Evolutionary conservation across 2,888 invertebrate genomes (phyloP).

Genomic region (Synergus japonicus): DNA sequence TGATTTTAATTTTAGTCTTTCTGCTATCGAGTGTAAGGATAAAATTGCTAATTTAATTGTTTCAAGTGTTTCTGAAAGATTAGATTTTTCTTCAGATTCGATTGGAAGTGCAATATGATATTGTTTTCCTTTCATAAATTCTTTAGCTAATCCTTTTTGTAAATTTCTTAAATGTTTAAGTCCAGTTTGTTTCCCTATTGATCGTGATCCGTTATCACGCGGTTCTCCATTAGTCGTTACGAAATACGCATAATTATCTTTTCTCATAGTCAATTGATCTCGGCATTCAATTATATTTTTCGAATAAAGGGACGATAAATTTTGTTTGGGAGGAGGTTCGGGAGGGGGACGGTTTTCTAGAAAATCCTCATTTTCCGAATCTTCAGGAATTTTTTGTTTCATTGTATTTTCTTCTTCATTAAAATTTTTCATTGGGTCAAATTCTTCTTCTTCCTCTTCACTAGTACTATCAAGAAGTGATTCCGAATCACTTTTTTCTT

Average conservation of each 20-base stretch:
- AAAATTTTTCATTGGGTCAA: too few species aligned
- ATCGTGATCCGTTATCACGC: background rate
- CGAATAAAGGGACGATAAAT: background rate
- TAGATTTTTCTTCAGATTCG: background rate
- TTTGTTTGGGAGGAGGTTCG: background rate
- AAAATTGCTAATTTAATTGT: too few species aligned
- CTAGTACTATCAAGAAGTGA: too few species aligned
- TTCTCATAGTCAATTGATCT: too few species aligned
- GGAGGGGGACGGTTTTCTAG: background rate
- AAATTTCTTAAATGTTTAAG: background rate
- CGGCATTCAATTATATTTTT: background rate
- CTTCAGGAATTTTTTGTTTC: background rate
- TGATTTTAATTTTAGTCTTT: background rate
- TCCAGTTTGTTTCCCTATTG: background rate
- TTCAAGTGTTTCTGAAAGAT: background rate
- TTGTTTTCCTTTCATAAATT: background rate
- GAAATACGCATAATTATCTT: background rate
- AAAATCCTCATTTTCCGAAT: too few species aligned
- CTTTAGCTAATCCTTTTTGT: background rate
- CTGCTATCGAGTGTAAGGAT: background rate
- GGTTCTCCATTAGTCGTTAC: background rate
- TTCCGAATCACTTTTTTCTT: too few species aligned
- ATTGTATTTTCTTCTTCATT: background rate
- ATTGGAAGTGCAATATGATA: background rate
- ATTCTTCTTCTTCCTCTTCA: too few species aligned